A percentile compares a stretch with the other conserved stretches of the same genome.
These are phyloP conservation scores for Galagoides demidoff DNA, from an alignment of 2,797 vertebrate species.

Conservation along the genomic window DNA sequence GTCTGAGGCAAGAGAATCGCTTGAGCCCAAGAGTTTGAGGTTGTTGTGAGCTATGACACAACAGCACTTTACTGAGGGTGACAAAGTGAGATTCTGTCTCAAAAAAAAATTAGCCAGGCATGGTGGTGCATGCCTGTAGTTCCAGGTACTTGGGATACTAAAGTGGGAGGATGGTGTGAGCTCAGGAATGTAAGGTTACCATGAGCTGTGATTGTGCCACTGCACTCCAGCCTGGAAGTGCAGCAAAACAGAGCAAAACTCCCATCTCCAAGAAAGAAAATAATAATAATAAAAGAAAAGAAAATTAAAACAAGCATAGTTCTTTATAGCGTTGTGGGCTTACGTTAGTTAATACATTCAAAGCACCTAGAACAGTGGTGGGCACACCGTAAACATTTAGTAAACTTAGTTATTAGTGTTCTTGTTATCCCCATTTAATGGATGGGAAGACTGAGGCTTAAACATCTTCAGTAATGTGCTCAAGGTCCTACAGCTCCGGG, in stretches of 20 bases:
- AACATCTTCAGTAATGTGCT: background rate
- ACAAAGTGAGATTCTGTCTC: too few species aligned
- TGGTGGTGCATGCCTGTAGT: too few species aligned
- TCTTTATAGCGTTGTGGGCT: background rate
- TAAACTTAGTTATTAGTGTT: background rate
- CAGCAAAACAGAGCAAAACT: background rate
- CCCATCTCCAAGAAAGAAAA: background rate
- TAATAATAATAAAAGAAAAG: background rate
- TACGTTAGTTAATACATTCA: conserved; percentile 34
- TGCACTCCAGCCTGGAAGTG: background rate
- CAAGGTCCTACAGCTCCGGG: background rate
- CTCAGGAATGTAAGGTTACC: background rate
- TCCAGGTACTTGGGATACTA: too few species aligned
- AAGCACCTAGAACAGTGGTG: background rate
- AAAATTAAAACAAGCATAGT: background rate
- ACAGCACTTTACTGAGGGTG: too few species aligned
- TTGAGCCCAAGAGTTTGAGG: too few species aligned
- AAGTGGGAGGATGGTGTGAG: too few species aligned
- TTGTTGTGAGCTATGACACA: too few species aligned
- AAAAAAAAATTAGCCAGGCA: too few species aligned
- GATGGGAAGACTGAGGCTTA: background rate
- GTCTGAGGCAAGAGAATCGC: too few species aligned
- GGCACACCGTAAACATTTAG: background rate
- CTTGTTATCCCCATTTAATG: background rate
- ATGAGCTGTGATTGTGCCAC: background rate